Evolutionary conservation across 2,113 vertebrate genomes (phyloP).

Genomic region (Poicephalus meyeri): DNA sequence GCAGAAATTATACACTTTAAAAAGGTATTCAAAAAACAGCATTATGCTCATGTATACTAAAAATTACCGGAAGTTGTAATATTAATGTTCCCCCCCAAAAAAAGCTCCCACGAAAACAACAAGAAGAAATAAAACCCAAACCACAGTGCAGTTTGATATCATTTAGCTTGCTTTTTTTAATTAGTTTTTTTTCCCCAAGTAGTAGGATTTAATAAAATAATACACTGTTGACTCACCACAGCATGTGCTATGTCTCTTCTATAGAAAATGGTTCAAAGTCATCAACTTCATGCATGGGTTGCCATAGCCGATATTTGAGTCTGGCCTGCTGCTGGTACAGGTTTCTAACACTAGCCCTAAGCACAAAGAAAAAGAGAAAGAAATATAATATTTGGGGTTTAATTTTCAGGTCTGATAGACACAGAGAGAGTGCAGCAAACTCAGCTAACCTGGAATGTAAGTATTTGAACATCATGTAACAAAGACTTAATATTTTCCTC

Average conservation of each 20-base stretch:
- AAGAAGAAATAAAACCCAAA: not conserved
- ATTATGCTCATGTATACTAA: not conserved
- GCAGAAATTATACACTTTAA: not conserved
- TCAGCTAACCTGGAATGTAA: not conserved
- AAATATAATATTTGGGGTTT: not conserved
- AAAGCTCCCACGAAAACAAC: not conserved
- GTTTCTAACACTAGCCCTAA: slow-evolving; percentile 69
- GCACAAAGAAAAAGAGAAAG: not conserved
- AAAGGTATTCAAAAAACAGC: not conserved
- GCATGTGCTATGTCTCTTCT: slow-evolving; percentile 64
- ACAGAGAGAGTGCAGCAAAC: not conserved
- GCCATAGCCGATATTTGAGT: slow-evolving; percentile 63
- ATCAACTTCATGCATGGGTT: slow-evolving; percentile 64
- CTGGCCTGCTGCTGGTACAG: slow-evolving; percentile 19
- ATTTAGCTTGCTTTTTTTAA: not conserved
- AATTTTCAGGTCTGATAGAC: not conserved
- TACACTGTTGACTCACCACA: slow-evolving; percentile 68
- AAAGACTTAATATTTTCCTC: not conserved
- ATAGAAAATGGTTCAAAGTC: slow-evolving; percentile 67
- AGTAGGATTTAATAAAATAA: not conserved
- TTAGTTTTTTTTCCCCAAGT: not conserved
- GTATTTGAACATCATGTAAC: not conserved
- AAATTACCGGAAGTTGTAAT: not conserved
- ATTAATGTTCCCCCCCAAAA: not conserved
- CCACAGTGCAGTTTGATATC: not conserved